A percentile compares a stretch with the other conserved stretches of the same genome.
These are phyloP conservation scores for Limanda limanda DNA, from an alignment of 2,113 vertebrate species.

Conservation along the genomic window DNA sequence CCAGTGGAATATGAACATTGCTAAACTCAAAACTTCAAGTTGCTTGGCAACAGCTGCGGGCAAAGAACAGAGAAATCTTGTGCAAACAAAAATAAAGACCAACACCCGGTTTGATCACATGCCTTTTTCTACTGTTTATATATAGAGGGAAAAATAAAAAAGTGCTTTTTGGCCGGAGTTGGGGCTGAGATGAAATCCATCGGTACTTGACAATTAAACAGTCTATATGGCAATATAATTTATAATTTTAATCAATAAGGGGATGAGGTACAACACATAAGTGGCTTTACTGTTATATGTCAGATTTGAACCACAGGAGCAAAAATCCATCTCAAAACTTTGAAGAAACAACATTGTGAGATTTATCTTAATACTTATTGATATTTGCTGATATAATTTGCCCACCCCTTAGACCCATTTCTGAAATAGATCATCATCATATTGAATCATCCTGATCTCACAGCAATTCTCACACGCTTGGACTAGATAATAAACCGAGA, in stretches of 20 bases:
- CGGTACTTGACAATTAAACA: too few species aligned
- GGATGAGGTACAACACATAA: too few species aligned
- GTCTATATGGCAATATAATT: too few species aligned
- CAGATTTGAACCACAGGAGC: too few species aligned
- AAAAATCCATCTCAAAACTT: too few species aligned
- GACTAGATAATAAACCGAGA: too few species aligned
- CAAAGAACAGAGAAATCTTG: slow-evolving; percentile 1
- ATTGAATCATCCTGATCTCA: neutral
- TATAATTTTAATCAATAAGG: too few species aligned
- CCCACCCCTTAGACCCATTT: too few species aligned
- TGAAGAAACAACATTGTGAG: too few species aligned
- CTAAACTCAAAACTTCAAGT: slow-evolving; percentile 38
- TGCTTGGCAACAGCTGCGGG: slow-evolving; percentile 60
- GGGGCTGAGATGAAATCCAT: neutral
- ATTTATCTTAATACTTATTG: too few species aligned
- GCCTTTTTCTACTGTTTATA: neutral
- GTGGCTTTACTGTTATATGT: too few species aligned
- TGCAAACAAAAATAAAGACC: slow-evolving; percentile 32
- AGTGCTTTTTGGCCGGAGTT: neutral
- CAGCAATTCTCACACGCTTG: neutral
- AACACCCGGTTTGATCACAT: neutral
- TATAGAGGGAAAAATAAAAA: too few species aligned
- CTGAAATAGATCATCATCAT: neutral
- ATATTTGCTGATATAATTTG: neutral
- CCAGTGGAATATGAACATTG: neutral